These are phyloP conservation scores for Hylomyscus alleni DNA, from an alignment of 2,797 vertebrate species.

Conservation along the genomic window DNA sequence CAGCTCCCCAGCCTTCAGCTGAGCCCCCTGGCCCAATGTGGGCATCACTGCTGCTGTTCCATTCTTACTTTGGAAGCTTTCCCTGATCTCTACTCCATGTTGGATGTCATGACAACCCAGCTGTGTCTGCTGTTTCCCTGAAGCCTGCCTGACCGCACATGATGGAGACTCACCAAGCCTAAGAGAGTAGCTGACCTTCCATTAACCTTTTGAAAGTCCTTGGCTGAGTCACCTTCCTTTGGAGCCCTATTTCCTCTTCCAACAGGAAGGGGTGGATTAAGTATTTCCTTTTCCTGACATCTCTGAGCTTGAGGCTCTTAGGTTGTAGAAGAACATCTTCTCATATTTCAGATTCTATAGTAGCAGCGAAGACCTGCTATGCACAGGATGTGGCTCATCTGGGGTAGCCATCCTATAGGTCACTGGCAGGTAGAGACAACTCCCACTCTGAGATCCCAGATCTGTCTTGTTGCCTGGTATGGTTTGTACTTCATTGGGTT, in stretches of 20 bases:
- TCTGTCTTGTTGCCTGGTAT: background rate
- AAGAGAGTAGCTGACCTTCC: background rate
- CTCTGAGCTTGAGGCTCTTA: slow-evolving; percentile 20
- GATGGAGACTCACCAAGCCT: background rate
- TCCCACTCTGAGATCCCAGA: too few relatives aligned
- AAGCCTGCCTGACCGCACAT: background rate
- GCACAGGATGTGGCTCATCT: background rate
- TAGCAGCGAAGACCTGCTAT: background rate
- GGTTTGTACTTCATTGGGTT: background rate
- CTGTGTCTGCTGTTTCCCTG: background rate
- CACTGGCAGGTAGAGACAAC: background rate
- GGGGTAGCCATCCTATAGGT: background rate
- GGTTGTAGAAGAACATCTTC: background rate
- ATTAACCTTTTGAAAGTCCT: background rate
- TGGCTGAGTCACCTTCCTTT: background rate
- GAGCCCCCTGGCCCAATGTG: background rate
- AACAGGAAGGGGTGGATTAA: background rate
- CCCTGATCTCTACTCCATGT: background rate
- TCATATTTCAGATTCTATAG: background rate
- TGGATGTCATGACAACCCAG: background rate
- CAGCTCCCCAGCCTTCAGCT: background rate
- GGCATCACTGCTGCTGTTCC: background rate
- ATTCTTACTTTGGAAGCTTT: background rate
- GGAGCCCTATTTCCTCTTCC: background rate
- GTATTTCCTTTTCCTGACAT: background rate